Conservation (phyloP, 1,140 invertebrate species). For the Rhagoletis zephyria region DNA sequence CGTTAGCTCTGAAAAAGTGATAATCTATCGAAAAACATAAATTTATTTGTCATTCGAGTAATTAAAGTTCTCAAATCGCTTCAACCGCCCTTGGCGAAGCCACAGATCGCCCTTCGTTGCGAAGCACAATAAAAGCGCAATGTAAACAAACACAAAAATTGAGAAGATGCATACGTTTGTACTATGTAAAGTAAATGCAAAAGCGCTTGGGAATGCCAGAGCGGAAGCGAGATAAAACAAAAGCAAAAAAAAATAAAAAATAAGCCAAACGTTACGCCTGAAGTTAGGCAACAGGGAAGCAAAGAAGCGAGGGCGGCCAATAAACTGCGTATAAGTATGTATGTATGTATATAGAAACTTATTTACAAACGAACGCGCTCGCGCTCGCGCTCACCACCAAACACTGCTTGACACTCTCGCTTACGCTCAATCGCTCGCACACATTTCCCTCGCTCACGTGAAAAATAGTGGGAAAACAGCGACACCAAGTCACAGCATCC, state of each 20-base stretch:
- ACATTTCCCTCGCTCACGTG: slow-evolving; percentile 9
- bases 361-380: neutral
- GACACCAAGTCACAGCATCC: slow-evolving; percentile 6
- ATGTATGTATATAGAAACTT: neutral
- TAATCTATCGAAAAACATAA: too few relatives aligned
- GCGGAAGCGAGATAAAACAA: neutral
- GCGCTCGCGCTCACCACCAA: neutral
- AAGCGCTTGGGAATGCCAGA: neutral
- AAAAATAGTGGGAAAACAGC: slow-evolving; percentile 35
- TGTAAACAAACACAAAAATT: slow-evolving; percentile 29
- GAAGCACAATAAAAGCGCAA: neutral
- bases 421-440: neutral
- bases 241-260: neutral
- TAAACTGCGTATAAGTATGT: too few relatives aligned
- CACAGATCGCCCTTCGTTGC: neutral
- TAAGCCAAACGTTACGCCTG: neutral
- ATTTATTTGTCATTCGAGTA: too few relatives aligned
- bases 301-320: neutral
- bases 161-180: neutral
- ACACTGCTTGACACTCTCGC: neutral
- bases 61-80: too few relatives aligned
- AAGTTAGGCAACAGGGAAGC: neutral
- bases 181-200: neutral
- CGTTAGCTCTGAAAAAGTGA: too few relatives aligned
- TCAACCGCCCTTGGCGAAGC: too few relatives aligned